Percentiles rank a stretch among this genome's conserved stretches.
These are phyloP conservation scores for Rhinichthys osculus DNA, from an alignment of 2,797 vertebrate species.

Conservation along the genomic window DNA sequence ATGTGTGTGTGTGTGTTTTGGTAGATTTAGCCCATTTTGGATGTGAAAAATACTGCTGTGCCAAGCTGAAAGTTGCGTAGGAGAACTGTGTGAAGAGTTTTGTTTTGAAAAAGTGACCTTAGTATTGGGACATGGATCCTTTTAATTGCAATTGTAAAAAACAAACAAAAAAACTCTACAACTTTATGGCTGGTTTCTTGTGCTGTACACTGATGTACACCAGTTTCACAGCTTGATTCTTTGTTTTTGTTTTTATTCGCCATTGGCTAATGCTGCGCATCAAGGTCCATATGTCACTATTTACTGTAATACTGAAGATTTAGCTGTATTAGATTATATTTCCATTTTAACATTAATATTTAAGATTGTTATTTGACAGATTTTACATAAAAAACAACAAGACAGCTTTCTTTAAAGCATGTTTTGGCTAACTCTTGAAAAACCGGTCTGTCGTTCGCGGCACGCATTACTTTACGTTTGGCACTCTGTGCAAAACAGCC, in stretches of 20 bases:
- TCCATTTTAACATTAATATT: not conserved
- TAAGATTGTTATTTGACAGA: not conserved
- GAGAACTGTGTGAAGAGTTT: not conserved
- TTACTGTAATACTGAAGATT: conserved; percentile 12
- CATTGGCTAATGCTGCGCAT: not conserved
- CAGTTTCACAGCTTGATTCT: not conserved
- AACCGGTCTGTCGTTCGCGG: not conserved
- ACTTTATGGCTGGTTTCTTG: not conserved
- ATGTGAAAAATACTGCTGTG: not conserved
- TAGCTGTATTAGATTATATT: not conserved
- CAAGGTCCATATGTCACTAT: not conserved
- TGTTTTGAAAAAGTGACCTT: not conserved
- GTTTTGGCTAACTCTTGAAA: conserved; percentile 33
- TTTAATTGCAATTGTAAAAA: not conserved
- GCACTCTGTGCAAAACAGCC: conserved; percentile 48
- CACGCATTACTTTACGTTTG: conserved; percentile 11
- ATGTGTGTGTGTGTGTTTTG: no score
- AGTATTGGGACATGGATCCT: not conserved
- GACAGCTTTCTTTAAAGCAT: not conserved
- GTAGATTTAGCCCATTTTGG: not conserved
- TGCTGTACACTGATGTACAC: not conserved
- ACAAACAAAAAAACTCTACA: no score
- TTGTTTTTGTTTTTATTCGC: not conserved
- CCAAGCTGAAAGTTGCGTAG: not conserved
- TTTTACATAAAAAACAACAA: not conserved